Base-by-base conservation (phyloP, 2,113 vertebrate genomes). In the Phrynosoma blainvillii region DNA sequence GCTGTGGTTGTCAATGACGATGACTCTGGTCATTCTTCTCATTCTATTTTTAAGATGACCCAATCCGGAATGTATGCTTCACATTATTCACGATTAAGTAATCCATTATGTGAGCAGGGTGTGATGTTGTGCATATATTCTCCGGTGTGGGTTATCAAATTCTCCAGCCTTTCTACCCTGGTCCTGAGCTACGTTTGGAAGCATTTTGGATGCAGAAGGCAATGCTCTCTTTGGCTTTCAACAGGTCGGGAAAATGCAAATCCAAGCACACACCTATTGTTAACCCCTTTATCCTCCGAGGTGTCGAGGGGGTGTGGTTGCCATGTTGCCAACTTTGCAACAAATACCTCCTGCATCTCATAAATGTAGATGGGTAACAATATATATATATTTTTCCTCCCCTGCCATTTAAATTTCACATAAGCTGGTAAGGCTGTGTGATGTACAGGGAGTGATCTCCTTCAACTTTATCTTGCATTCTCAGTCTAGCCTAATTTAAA, bases 391-490 rank as follows among this genome's bases (percentile, higher is more conserved):
- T 56, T 59, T 79, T 52, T 21, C 10, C 59, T 18, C 59, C 18
- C 14, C 59, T 62, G 59, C 59, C 13, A 21, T 80, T 62, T 21
- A 5, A n/a, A 4, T 89, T 88, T 85, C 0, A 12, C 0, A 62
- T 84, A 89, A 89, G 89, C 84, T 21, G 62, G 89, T 84, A 82
- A 87, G 87, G 82, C 90, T 91, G 73, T 79, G 59, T 18, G 1
- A 81, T 90, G 89, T 0, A 0, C 0, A 0, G 93, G 85, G 92
- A 94, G 91, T 86, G 82, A 77, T 0, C 68, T 89, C 92, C 87
- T 91, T 88, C 84, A 32, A 75, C 68, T 71, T 89, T 92, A 87
- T 94, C 92, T 89, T 87, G 84, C 93, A 93, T 96, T 93, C 66
- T 70, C 91, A 90, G 92, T 93, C 90, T 93, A 95, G 93, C 73